Percentiles rank a stretch among this genome's conserved stretches.
Conservation (phyloP, 2,113 vertebrate species). For the Pachyramphus minor region DNA sequence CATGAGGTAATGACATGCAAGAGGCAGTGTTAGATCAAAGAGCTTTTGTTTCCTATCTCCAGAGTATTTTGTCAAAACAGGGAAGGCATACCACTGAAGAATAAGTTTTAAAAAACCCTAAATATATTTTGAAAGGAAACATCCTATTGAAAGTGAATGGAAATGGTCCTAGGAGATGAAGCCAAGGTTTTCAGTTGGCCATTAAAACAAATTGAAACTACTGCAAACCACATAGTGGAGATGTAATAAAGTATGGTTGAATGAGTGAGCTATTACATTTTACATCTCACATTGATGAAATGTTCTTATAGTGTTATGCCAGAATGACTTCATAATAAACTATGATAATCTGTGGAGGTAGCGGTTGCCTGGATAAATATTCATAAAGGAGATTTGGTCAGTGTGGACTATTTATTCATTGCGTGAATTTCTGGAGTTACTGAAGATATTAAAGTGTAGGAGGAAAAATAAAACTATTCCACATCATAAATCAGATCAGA, state of each 20-base stretch:
- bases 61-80: neutral
- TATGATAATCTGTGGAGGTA: neutral
- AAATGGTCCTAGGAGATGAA: neutral
- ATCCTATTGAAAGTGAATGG: neutral
- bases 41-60: neutral
- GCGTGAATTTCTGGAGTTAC: neutral
- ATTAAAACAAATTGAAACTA: conserved; percentile 14
- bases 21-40: neutral
- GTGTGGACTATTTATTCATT: neutral
- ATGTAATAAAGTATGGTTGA: neutral
- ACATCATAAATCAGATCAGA: neutral
- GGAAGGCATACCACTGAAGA: neutral
- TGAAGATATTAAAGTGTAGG: neutral
- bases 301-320: neutral
- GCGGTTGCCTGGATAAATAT: neutral
- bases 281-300: neutral
- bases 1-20: neutral
- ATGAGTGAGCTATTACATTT: neutral
- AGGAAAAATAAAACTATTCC: neutral
- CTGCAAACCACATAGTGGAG: neutral
- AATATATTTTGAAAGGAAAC: neutral
- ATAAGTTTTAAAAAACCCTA: neutral
- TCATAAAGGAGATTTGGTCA: neutral
- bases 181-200: neutral
- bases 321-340: neutral